Base-by-base conservation (phyloP, 1,140 invertebrate genomes). In the Papilio polyxenes region DNA sequence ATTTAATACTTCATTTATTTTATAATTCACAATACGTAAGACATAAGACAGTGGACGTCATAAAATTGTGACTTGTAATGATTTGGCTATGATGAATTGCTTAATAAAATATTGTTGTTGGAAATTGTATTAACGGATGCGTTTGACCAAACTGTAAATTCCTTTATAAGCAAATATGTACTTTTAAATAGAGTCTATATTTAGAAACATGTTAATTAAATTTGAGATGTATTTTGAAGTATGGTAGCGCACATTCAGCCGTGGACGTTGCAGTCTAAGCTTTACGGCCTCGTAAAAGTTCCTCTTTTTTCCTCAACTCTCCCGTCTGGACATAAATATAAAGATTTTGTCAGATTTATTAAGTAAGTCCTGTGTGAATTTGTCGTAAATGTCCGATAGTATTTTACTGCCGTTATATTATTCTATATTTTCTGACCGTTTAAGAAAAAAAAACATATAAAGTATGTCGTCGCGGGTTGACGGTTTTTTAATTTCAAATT, bases 271-370 rank as follows among this genome's bases (percentile, higher is more conserved):
- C 85, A 88, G 86, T 84, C 87, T 90, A 88, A 88, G 65, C 78
- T 91, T 92, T 89, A 91, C 80, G 86, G 85, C 84, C 48, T 91
- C 89, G 85, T 93, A 90, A 92, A 93, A 88, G 83, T 83, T 87
- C 72, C 75, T 86, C 83, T 86, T 85, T 87, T 87, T 85, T 82
- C 83, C 62, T 85, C 82, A 82, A 81, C 81, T 85, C 84, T 87
- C 87, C 85, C 85, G 84, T 81, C 82, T 81, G 83, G 83, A 85
- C 88, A 89, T 94, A 94, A 93, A 92, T 91, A 91, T 86, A 80
- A 72, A 87, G 83, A 84, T 89, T 88, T 85, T 91, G 92, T 92
- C 91, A 92, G 91, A 92, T 92, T 92, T 92, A 90, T 91, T 90
- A 89, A 90, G 88, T 92, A 90, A 87, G 86, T 85, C 88, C 85